Evolutionary conservation across 2,797 vertebrate genomes (phyloP).

Genomic region (Eospalax fontanierii): DNA sequence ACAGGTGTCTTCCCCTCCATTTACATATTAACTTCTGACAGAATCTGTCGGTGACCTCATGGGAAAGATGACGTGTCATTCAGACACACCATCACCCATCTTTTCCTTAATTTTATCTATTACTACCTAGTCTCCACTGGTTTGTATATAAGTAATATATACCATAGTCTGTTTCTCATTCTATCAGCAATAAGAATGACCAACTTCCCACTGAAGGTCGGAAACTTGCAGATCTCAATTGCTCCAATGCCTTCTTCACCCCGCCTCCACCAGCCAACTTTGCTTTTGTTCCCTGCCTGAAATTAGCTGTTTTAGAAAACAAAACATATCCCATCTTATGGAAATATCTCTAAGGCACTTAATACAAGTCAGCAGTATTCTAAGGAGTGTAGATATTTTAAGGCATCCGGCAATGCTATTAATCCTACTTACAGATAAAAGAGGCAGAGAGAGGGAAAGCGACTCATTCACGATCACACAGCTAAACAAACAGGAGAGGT

Average conservation of each 20-base stretch:
- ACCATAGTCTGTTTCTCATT: neutral
- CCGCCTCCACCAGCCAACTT: neutral
- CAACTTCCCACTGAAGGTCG: neutral
- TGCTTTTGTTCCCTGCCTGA: neutral
- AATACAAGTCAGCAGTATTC: neutral
- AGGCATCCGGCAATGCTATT: neutral
- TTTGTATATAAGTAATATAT: neutral
- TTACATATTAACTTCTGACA: neutral
- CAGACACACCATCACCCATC: neutral
- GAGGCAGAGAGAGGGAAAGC: neutral
- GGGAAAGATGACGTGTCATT: neutral
- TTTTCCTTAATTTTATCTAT: neutral
- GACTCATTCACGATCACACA: neutral
- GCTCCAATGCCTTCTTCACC: too few species aligned
- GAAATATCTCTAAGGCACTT: neutral
- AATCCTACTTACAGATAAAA: neutral
- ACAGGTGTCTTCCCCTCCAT: too few species aligned
- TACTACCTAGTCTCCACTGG: neutral
- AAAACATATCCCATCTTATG: neutral
- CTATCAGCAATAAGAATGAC: neutral
- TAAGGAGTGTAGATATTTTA: neutral
- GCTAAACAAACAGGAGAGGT: neutral
- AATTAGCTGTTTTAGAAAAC: neutral
- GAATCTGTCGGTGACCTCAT: too few species aligned
- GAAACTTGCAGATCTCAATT: neutral